These are phyloP conservation scores for Conchocele bisecta DNA, from an alignment of 2,888 invertebrate species.

Conservation along the genomic window DNA sequence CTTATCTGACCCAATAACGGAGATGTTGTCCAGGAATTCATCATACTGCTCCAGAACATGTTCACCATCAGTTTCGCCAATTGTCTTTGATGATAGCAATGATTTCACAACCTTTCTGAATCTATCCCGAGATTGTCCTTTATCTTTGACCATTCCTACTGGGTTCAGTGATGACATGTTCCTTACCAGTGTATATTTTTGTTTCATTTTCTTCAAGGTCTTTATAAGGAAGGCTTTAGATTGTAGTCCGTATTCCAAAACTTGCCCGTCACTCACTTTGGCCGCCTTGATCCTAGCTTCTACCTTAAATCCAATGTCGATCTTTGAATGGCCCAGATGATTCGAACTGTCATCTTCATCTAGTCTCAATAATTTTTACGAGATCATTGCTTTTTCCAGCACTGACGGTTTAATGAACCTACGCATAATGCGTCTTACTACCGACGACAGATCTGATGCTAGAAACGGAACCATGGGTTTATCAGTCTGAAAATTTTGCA, in stretches of 20 bases:
- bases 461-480: too few relatives aligned
- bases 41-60: conserved; percentile 8
- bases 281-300: conserved; percentile 28
- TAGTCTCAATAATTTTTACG: conserved; percentile 13
- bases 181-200: conserved; percentile 38
- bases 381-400: not conserved
- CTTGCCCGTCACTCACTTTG: conserved; percentile 26
- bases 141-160: conserved; percentile 22
- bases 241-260: conserved; percentile 36
- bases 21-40: conserved; percentile 5
- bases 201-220: conserved; percentile 13
- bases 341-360: conserved; percentile 12
- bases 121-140: not conserved
- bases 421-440: conserved; percentile 13
- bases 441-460: too few relatives aligned
- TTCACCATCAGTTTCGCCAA: conserved; percentile 6
- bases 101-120: not conserved
- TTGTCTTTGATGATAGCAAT: not conserved
- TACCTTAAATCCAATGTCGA: conserved; percentile 34
- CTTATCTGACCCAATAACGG: not conserved
- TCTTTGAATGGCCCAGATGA: conserved; percentile 19
- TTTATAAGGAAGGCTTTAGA: conserved; percentile 19
- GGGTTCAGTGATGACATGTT: conserved; percentile 31
- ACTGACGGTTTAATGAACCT: conserved; percentile 22
- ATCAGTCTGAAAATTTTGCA: too few relatives aligned